Conservation (phyloP, 1,140 invertebrate species). For the Thalassaphorura encarpata region DNA sequence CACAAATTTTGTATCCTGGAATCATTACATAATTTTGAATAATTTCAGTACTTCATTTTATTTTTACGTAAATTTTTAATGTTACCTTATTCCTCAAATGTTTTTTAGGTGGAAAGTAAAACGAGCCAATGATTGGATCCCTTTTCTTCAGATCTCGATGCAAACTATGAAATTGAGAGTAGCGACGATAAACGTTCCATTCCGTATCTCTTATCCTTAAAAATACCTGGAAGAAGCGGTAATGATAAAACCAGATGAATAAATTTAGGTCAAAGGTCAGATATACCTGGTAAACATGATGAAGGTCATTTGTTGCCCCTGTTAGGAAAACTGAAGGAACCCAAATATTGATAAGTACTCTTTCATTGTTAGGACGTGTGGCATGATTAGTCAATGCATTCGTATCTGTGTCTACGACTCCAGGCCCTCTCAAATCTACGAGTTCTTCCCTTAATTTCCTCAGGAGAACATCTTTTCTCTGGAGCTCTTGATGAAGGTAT, state of each 20-base stretch:
- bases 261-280: neutral
- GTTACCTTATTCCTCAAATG: slow-evolving; percentile 75
- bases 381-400: no score
- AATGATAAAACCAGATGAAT: no score
- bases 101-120: slow-evolving; percentile 91
- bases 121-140: slow-evolving; percentile 61
- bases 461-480: slow-evolving; percentile 52
- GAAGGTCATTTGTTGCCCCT: slow-evolving; percentile 59
- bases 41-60: slow-evolving; percentile 10
- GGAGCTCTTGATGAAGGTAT: slow-evolving; percentile 46
- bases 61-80: slow-evolving; percentile 14
- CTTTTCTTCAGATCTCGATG: slow-evolving; percentile 71
- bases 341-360: slow-evolving; percentile 70
- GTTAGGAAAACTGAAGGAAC: slow-evolving; percentile 82
- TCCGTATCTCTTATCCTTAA: slow-evolving; percentile 74
- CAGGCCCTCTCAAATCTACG: slow-evolving; percentile 56
- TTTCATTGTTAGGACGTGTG: slow-evolving; percentile 23
- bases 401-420: slow-evolving; percentile 38
- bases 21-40: slow-evolving; percentile 15
- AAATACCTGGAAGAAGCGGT: slow-evolving; percentile 64
- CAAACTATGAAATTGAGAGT: slow-evolving; percentile 76
- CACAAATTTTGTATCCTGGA: slow-evolving; percentile 65
- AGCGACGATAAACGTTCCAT: slow-evolving; percentile 87
- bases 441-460: slow-evolving; percentile 55
- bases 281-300: slow-evolving; percentile 78